Percentiles rank a stretch among this genome's conserved stretches.
Evolutionary conservation across 1,140 invertebrate species (phyloP).

Genomic region (Dendroctonus valens): DNA sequence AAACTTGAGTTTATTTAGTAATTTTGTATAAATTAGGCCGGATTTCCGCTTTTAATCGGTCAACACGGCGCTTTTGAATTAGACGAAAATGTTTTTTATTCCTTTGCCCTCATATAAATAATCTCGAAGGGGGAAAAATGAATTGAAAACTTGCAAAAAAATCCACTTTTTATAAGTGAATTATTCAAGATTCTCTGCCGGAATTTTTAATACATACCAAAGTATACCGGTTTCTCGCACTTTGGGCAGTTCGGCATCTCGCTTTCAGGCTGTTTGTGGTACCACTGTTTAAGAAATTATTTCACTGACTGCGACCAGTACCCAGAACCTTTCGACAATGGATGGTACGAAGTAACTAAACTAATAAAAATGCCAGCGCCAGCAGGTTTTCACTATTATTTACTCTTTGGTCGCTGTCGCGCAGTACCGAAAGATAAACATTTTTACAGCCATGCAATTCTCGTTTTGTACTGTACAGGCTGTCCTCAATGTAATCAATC

Average conservation of each 20-base stretch:
- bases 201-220: slow-evolving; percentile 35
- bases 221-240: slow-evolving; percentile 41
- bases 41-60: background rate
- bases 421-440: slow-evolving; percentile 11
- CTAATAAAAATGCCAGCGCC: slow-evolving; percentile 9
- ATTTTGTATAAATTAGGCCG: background rate
- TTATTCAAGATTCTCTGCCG: background rate
- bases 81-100: background rate
- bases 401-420: background rate
- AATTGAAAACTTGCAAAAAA: background rate
- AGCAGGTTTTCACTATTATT: slow-evolving; percentile 6
- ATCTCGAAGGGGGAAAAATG: background rate
- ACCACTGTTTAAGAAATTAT: background rate
- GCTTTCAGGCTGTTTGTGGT: background rate
- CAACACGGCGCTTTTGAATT: background rate
- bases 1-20: background rate
- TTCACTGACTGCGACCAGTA: background rate
- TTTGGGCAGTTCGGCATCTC: slow-evolving; percentile 40
- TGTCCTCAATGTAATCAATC: background rate
- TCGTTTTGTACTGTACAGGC: background rate
- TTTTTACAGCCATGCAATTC: background rate
- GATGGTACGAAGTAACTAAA: background rate
- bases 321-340: background rate
- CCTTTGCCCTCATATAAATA: background rate
- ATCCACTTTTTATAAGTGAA: background rate